phyloP scores from a whole-genome alignment of 1,140 invertebrate species.

The Zaprionus capensis region DNA sequence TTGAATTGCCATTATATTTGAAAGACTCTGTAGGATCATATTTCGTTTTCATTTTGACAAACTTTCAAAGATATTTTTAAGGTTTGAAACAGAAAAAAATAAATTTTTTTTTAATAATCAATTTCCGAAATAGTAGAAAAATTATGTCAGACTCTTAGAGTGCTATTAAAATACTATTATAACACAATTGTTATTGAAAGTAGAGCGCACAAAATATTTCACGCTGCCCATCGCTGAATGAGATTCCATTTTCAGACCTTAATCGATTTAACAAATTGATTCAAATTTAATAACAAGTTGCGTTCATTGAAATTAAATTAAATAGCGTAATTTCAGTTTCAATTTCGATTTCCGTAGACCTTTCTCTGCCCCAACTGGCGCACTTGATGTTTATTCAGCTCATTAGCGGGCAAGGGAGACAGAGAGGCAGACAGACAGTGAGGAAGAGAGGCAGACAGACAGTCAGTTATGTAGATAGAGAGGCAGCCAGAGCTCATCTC shows the following conservation, averaged over 20 bases:
- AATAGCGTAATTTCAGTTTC: slow-evolving; percentile 1
- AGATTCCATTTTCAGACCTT: neutral
- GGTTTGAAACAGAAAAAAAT: too few species aligned
- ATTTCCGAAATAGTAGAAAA: too few species aligned
- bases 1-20: too few species aligned
- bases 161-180: neutral
- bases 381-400: slow-evolving; percentile 42
- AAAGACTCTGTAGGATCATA: too few species aligned
- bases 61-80: too few species aligned
- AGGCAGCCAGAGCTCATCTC: slow-evolving; percentile 17
- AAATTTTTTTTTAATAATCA: too few species aligned
- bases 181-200: neutral
- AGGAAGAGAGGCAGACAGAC: slow-evolving; percentile 12
- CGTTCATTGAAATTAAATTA: neutral
- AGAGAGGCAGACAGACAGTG: slow-evolving; percentile 36
- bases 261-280: slow-evolving; percentile 31
- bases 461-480: slow-evolving; percentile 29
- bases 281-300: slow-evolving; percentile 6
- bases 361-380: slow-evolving; percentile 20
- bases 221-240: neutral
- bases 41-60: too few species aligned
- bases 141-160: too few species aligned
- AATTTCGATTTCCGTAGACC: slow-evolving; percentile 20
- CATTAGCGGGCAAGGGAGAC: slow-evolving; percentile 51
- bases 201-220: neutral